phyloP scores from a whole-genome alignment of 2,797 vertebrate species.

The Poeciliopsis presidionis region DNA sequence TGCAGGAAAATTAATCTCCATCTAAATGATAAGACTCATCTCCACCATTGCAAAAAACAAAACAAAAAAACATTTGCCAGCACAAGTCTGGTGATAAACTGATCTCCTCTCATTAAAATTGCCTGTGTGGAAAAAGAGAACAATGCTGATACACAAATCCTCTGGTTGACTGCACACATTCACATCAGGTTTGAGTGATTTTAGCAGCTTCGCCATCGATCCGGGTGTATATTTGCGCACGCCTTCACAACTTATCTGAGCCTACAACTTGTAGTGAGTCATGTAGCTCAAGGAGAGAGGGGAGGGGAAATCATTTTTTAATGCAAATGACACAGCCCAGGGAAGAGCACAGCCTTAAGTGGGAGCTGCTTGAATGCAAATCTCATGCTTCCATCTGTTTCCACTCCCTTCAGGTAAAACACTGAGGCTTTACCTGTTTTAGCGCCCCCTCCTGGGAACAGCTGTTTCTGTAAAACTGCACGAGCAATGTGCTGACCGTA shows the following conservation, averaged over 20 bases:
- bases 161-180: constrained; percentile 36
- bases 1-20: constrained; percentile 56
- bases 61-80: constrained; percentile 49
- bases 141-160: constrained; percentile 28
- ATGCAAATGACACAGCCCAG: constrained; percentile 70
- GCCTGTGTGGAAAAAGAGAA: constrained; percentile 35
- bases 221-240: constrained; percentile 41
- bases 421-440: constrained; percentile 40
- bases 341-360: constrained; percentile 54
- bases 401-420: constrained; percentile 49
- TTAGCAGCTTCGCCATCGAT: constrained; percentile 54
- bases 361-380: constrained; percentile 68
- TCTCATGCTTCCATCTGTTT: constrained; percentile 63
- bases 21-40: constrained; percentile 47
- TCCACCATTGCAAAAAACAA: constrained; percentile 46
- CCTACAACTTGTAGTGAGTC: constrained; percentile 61
- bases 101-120: constrained; percentile 54
- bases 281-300: constrained; percentile 60
- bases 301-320: constrained; percentile 60
- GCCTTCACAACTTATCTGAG: constrained; percentile 53
- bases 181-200: constrained; percentile 59
- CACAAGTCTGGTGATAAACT: constrained; percentile 37
- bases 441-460: constrained; percentile 41
- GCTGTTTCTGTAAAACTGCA: constrained; percentile 45
- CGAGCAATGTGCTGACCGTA: constrained; percentile 49